Conservation (phyloP, 2,113 vertebrate genomes). For the Siniperca knerii region DNA sequence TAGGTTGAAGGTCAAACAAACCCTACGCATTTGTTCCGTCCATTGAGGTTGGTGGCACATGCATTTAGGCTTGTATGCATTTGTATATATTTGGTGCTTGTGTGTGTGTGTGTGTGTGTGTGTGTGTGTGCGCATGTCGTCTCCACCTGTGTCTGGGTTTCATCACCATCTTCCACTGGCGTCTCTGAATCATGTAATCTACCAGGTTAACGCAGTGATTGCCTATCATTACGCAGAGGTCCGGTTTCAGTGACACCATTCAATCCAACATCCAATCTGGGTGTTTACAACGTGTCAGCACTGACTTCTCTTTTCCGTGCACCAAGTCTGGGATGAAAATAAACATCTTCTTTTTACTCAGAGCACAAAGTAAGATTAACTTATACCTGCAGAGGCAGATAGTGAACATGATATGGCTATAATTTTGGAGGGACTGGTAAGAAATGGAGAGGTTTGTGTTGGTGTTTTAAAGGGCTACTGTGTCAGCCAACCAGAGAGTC, state of each 20-base stretch:
- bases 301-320: conserved; percentile 45
- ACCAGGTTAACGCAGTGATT: conserved; percentile 70
- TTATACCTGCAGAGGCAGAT: conserved; percentile 19
- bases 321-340: conserved; percentile 49
- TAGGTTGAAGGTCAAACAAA: conserved; percentile 76
- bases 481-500: conserved; percentile 27
- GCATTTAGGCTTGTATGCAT: conserved; percentile 31
- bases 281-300: conserved; percentile 61
- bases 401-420: conserved; percentile 42
- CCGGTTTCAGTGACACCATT: conserved; percentile 65
- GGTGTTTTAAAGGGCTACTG: conserved; percentile 20
- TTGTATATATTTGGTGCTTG: conserved; percentile 48
- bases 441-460: conserved; percentile 11
- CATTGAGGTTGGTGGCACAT: conserved; percentile 32
- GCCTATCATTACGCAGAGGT: conserved; percentile 66
- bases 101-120: conserved; percentile 15
- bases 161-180: conserved; percentile 43
- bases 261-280: conserved; percentile 41
- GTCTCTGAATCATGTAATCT: conserved; percentile 70
- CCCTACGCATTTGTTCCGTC: conserved; percentile 67
- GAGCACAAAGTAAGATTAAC: conserved; percentile 14
- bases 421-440: conserved; percentile 29
- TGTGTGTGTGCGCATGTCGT: conserved; percentile 11
- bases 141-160: conserved; percentile 64
- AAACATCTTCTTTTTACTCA: conserved; percentile 35